Base-by-base conservation (phyloP, 2,113 vertebrate species). In the Nibea albiflora region DNA sequence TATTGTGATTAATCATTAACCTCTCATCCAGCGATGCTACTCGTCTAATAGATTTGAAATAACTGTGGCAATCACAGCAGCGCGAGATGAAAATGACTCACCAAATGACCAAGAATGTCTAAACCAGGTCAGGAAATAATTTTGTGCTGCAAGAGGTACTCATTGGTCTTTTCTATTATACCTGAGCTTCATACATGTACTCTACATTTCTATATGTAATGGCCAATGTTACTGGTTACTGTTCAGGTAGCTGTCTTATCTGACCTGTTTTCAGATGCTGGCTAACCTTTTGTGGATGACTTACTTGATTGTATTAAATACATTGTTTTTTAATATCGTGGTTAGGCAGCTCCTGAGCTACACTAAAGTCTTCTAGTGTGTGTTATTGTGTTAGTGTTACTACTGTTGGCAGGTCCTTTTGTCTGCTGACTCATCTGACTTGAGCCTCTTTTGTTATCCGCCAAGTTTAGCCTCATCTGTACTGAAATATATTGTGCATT, bases 1-100 rank as follows among this genome's bases (percentile, higher is more conserved):
- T 60, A 64, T 47, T 76, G 77, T 78, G 70, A 79, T 83, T 73
- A 78, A 74, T 78, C 56, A 62, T 80, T 73, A 72, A 79, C 64
- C 52, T 85, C 72, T 71, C 49, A 67, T 82, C 46, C 77, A 87
- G 78, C 19, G 64, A 80, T 80, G 74, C n/a, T 65, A n/a, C 65
- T 77, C 22, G 20, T 73, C 64, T 77, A 58, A 65, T 63, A 64
- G 5, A 71, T 73, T 65, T 81, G 71, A 84, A 85, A 81, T 49
- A 42, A 57, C 65, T 22, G 72, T 70, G 79, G 50, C 72, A 80
- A 49, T 87, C 63, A 76, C 56, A 64, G 71, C 39, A 28, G 54
- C 50, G 44, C 35, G 60, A 15, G 68, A 46, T 12, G 19, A 78
- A 80, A 73, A 69, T 49, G 54, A 20, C 35, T 76, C 47, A 47